phyloP scores from a whole-genome alignment of 37 sponge, comb jelly and placozoan species.

The Chondrilla cf. caribensis region DNA sequence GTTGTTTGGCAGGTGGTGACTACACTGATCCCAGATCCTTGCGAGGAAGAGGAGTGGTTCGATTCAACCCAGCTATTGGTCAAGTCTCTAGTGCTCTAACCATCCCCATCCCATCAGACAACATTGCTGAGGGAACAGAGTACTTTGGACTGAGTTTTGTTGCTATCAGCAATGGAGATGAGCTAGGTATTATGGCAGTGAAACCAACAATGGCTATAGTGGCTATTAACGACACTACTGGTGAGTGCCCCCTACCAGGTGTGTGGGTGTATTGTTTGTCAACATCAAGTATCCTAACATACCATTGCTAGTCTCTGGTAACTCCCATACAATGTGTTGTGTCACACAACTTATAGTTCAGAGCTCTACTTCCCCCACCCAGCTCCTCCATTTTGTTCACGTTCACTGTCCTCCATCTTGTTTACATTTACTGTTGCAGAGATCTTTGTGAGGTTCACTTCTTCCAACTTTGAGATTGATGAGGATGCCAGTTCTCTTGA shows the following conservation, averaged over 20 bases:
- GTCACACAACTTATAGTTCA: too few species aligned
- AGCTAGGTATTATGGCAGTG: neutral
- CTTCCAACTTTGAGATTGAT: neutral
- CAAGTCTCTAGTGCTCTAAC: neutral
- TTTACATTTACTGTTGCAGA: neutral
- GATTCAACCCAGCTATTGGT: neutral
- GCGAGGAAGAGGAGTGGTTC: neutral
- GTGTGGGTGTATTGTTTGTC: too few species aligned
- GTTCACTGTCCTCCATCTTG: neutral
- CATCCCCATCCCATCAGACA: neutral
- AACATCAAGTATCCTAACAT: too few species aligned
- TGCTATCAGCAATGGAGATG: neutral
- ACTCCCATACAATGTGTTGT: too few species aligned
- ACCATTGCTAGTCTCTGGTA: too few species aligned
- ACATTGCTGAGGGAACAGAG: neutral
- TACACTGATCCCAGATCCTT: neutral
- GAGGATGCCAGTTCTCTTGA: neutral
- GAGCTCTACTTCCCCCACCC: too few species aligned
- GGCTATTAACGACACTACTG: neutral
- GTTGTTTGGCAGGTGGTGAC: neutral
- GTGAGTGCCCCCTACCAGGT: too few species aligned
- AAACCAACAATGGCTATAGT: neutral
- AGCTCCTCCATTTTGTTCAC: too few species aligned
- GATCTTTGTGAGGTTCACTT: neutral
- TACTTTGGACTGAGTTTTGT: neutral